A percentile compares a stretch with the other conserved stretches of the same genome.
Conservation (phyloP, 2,113 vertebrate species). For the Anarhynchus alexandrinus region DNA sequence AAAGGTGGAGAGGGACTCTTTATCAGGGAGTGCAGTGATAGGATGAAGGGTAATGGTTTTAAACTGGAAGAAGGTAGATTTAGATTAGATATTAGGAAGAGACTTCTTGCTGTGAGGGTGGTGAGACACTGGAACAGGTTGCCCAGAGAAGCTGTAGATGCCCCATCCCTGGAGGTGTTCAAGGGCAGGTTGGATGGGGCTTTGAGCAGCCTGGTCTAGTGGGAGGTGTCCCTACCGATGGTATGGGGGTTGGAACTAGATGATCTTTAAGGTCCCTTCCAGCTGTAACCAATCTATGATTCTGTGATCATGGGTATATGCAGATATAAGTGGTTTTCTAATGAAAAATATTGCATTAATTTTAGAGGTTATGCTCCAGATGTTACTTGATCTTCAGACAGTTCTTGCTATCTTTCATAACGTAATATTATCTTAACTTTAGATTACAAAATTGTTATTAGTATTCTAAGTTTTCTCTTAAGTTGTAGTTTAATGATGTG, state of each 20-base stretch:
- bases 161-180: background rate
- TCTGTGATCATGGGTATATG: background rate
- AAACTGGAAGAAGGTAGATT: background rate
- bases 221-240: no score
- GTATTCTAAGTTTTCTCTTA: background rate
- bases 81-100: background rate
- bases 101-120: background rate
- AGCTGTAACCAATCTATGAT: background rate
- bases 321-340: background rate
- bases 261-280: background rate
- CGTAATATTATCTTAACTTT: background rate
- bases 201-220: background rate
- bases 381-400: background rate
- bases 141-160: background rate
- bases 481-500: background rate
- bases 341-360: background rate
- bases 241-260: background rate
- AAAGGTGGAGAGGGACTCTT: background rate
- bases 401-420: background rate
- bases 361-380: background rate
- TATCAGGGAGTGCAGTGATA: background rate
- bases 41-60: background rate
- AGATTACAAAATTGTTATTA: background rate
- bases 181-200: background rate
- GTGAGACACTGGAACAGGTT: background rate